Evolutionary conservation across 1,140 invertebrate species (phyloP).

Genomic region (Platorchestia sp.): DNA sequence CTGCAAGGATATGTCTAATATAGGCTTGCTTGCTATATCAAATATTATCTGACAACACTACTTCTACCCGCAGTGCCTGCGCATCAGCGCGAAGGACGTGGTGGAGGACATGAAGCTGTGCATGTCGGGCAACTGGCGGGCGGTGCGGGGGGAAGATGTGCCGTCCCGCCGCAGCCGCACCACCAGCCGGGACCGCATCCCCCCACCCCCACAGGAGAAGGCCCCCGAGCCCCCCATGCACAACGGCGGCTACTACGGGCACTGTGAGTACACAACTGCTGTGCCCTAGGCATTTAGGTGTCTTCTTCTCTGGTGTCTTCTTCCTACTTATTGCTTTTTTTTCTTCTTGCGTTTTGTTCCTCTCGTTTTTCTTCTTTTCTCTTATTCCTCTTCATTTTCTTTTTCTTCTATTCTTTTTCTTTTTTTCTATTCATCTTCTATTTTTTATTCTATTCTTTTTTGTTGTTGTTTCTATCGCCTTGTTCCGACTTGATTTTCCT

Average conservation of each 20-base stretch:
- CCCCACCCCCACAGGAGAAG: slow-evolving; percentile 72
- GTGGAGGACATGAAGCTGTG: slow-evolving; percentile 88
- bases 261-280: slow-evolving; percentile 61
- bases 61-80: slow-evolving; percentile 80
- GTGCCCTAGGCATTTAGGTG: neutral
- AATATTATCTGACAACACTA: no score
- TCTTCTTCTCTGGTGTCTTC: no score
- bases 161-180: neutral
- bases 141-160: slow-evolving; percentile 67
- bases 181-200: slow-evolving; percentile 69
- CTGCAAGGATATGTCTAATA: no score
- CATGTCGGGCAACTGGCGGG: slow-evolving; percentile 77
- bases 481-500: neutral
- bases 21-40: no score
- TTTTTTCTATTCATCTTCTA: no score
- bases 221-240: slow-evolving; percentile 71
- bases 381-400: no score
- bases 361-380: no score
- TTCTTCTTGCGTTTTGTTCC: no score
- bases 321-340: no score
- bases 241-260: slow-evolving; percentile 64
- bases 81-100: slow-evolving; percentile 86
- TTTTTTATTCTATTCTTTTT: no score
- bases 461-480: no score
- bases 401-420: no score